Conservation (phyloP, 2,797 vertebrate genomes). For the Hemitrygon akajei region DNA sequence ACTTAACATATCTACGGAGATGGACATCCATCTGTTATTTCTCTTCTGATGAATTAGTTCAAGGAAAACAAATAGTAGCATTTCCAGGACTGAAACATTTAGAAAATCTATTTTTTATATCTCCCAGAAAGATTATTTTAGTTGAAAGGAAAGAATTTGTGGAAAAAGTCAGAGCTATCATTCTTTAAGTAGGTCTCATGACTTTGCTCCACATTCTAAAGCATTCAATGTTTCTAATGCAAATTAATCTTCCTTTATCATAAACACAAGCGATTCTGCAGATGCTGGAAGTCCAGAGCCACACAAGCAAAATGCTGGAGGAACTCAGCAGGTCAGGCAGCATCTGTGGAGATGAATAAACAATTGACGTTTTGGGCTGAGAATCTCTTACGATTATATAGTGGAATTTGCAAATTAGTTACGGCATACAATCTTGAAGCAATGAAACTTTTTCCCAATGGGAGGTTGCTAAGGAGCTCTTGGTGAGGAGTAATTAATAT, state of each 20-base stretch:
- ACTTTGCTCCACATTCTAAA: neutral
- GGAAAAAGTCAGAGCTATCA: neutral
- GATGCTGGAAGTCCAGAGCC: no score
- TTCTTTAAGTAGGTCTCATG: neutral
- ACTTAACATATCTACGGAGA: neutral
- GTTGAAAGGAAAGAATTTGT: neutral
- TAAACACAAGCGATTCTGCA: no score
- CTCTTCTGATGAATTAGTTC: no score
- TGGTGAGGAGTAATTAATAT: no score
- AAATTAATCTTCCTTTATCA: conserved; percentile 20
- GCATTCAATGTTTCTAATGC: neutral
- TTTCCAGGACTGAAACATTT: neutral
- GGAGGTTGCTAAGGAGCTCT: no score
- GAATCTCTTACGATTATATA: conserved; percentile 28
- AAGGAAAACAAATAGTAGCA: no score
- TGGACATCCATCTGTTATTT: neutral
- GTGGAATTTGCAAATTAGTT: conserved; percentile 15
- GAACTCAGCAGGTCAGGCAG: no score
- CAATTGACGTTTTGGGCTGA: neutral
- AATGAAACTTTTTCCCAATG: neutral
- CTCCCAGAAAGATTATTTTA: neutral
- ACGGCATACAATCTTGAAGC: no score
- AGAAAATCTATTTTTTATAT: neutral
- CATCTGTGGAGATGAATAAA: no score
- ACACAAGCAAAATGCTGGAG: no score